Base-by-base conservation (phyloP, 2,113 vertebrate genomes). In the Lasiurus borealis region DNA sequence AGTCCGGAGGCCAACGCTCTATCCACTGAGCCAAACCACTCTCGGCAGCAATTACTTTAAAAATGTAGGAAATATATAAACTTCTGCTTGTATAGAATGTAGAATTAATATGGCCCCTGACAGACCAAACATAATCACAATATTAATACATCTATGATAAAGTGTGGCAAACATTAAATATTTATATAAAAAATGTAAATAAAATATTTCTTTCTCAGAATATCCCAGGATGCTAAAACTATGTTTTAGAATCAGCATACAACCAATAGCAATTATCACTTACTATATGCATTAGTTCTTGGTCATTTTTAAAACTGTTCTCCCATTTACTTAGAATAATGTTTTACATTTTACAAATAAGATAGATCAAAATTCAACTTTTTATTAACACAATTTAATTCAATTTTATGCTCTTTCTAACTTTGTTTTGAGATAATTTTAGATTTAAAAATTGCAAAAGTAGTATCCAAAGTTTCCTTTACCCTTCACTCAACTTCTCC, bases 371-470 rank as follows among this genome's bases (percentile, higher is more conserved):
- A n/a, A n/a, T n/a, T n/a, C n/a, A 85, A 52, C 19, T 46, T 92
- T 88, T 34, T 80, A 50, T 44, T 90, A 83, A 34, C 0, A 75
- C 25, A 52, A 78, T 59, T 83, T 52, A 64, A 16, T 72, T 48
- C 0, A 40, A 62, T 48, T 52, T 91, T n/a, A 71, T 94, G 31
- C 15, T 73, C 5, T 44, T 89, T 85, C 40, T 44, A 71, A 40
- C 71, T 90, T 16, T 68, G 34, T 59, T 94, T 93, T 84, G 57
- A 92, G 91, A 94, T 88, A 62, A 69, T 83, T 95, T 92, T 52
- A 86, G 31, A 75, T 7, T 34, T 57, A 44, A 80, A 23, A 25
- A n/a, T 52, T 86, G 59, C 36, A 77, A 66, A 92, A 93, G 44
- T 8, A 52, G 36, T 19, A 77, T 11, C 69, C 19, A 27, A 71